These are phyloP conservation scores for Platyrinchus mystaceus DNA, from an alignment of 2,797 vertebrate species.

Conservation along the genomic window DNA sequence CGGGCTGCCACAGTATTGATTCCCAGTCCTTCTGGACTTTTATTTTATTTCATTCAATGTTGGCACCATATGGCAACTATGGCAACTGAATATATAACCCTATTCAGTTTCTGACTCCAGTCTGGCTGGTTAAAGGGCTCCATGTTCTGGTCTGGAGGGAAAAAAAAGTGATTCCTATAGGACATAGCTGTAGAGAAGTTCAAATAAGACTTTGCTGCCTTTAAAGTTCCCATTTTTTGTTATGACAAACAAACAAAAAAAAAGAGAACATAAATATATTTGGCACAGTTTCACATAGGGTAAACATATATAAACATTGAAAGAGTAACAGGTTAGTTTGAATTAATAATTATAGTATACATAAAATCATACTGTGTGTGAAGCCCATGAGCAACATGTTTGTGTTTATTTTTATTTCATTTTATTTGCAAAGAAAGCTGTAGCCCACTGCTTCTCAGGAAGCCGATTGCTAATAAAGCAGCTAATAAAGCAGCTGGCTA, in stretches of 20 bases:
- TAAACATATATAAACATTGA: neutral
- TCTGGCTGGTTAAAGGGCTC: constrained; percentile 31
- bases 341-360: neutral
- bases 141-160: neutral
- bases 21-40: constrained; percentile 30
- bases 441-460: neutral
- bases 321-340: neutral
- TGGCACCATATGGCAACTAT: constrained; percentile 71
- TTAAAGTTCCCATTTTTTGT: neutral
- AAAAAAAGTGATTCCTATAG: neutral
- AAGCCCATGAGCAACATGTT: neutral
- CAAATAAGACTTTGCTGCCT: neutral
- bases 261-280: neutral
- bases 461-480: neutral
- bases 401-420: neutral
- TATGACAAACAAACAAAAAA: neutral
- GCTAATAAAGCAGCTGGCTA: neutral
- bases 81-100: constrained; percentile 71
- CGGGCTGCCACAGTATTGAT: constrained; percentile 33
- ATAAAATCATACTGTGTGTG: neutral
- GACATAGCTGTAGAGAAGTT: neutral
- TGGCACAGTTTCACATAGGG: neutral
- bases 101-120: constrained; percentile 43
- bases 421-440: neutral
- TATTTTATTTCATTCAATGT: constrained; percentile 60